A percentile compares a stretch with the other conserved stretches of the same genome.
phyloP scores from a whole-genome alignment of 2,888 invertebrate species.

The Drosophila fulvimacula region DNA sequence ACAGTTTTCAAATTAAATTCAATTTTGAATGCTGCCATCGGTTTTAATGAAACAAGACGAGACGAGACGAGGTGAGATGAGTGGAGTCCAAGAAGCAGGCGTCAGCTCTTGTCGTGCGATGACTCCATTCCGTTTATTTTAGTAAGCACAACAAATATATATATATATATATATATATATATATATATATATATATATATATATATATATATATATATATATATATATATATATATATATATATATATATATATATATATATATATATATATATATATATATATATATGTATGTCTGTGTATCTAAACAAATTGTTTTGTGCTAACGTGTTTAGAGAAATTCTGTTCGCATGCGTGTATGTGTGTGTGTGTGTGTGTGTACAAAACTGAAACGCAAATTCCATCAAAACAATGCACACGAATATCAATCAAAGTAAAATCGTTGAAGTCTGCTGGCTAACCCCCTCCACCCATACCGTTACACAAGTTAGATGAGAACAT shows the following conservation, averaged over 20 bases:
- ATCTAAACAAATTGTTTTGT: conserved; percentile 29
- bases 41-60: conserved; percentile 1
- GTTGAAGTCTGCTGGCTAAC: conserved; percentile 24
- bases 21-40: conserved; percentile 17
- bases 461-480: background rate
- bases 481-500: conserved; percentile 7
- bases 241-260: background rate
- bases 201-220: background rate
- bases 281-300: background rate
- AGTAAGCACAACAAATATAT: conserved; percentile 20
- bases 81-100: conserved; percentile 15
- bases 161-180: background rate
- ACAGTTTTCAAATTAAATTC: conserved; percentile 14
- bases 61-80: background rate
- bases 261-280: background rate
- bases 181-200: background rate
- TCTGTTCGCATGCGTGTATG: conserved; percentile 6
- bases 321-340: conserved; percentile 54
- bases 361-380: conserved; percentile 4
- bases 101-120: conserved; percentile 31
- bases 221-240: too few species aligned
- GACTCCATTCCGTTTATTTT: conserved; percentile 47
- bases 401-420: conserved; percentile 56
- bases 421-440: conserved; percentile 66
- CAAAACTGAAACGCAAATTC: conserved; percentile 51